phyloP scores from a whole-genome alignment of 2,797 vertebrate species.

The Prionace glauca region DNA sequence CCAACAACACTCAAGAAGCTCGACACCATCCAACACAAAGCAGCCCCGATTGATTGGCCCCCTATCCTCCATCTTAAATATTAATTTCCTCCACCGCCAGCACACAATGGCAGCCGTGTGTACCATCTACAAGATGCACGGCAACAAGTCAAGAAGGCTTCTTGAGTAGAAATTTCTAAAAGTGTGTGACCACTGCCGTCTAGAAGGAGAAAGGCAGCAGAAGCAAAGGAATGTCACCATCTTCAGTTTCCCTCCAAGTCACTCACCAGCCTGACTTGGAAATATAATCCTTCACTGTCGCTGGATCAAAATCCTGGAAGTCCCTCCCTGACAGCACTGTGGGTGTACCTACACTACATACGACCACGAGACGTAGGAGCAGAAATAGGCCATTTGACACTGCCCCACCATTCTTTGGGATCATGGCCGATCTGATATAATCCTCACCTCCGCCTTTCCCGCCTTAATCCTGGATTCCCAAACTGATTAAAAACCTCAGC shows the following conservation, averaged over 20 bases:
- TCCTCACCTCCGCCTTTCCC: too few species aligned
- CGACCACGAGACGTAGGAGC: too few species aligned
- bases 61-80: not conserved
- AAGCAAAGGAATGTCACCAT: not conserved
- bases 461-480: too few species aligned
- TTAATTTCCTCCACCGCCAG: not conserved
- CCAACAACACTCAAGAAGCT: too few species aligned
- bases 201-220: not conserved
- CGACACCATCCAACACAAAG: too few species aligned
- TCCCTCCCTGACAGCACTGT: not conserved
- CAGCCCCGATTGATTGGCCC: too few species aligned
- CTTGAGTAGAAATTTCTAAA: not conserved
- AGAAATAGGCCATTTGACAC: too few species aligned
- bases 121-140: not conserved
- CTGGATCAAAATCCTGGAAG: not conserved
- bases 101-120: not conserved
- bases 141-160: not conserved
- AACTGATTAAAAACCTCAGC: too few species aligned
- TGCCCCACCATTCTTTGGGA: too few species aligned
- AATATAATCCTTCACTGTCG: not conserved
- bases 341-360: not conserved
- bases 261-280: not conserved
- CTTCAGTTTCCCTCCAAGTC: not conserved
- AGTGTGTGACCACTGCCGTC: not conserved
- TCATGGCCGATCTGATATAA: too few species aligned